Evolutionary conservation across 2,797 vertebrate species (phyloP), one percentile per base, ranked within the genome.

Genomic region (Poecile montanus): DNA sequence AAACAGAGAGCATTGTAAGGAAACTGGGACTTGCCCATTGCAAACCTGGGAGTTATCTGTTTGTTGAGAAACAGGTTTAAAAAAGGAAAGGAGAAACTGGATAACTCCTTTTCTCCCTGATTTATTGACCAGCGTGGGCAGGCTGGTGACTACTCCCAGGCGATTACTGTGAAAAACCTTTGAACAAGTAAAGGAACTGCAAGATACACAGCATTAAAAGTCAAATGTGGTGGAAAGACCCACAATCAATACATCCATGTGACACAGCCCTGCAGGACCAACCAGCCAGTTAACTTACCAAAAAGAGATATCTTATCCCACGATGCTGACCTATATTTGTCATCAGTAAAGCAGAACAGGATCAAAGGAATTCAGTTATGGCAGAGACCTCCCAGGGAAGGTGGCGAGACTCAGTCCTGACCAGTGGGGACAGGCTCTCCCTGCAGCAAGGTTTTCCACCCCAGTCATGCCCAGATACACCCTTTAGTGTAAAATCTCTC

Each of bases 331-430:
- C 66, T 75, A 18, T n/a, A 45, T 78, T 89, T 57, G 70, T 47
- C 65, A 22, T 10, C 88, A 90, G 66, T 29, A 88, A 89, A 80
- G 79, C 27, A n/a, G 54, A 85, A 77, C 1, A 2, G 34, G 36
- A 94, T 80, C 68, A 83, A 89, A 93, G 44, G 18, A 62, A 68
- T 20, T 75, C 62, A 40, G n/a, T 70, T 38, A 50, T 1, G 5
- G 80, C 80, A 72, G n/a, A 78, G 44, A 60, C 10, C 11, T 78
- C 42, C 44, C 13, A 5, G 25, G 16, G 48, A 58, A 66, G 29
- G 56, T 54, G 25, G 42, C 0, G 11, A 89, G 68, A 51, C 29
- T 13, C 1, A 68, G 7, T 0, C 0, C 40, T 6, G 5, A 22
- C 34, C 75, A 73, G 78, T 26, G 5, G 40, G 45, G 10, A 56